Conservation (phyloP, 2,888 invertebrate genomes). For the Hedya salicella region DNA sequence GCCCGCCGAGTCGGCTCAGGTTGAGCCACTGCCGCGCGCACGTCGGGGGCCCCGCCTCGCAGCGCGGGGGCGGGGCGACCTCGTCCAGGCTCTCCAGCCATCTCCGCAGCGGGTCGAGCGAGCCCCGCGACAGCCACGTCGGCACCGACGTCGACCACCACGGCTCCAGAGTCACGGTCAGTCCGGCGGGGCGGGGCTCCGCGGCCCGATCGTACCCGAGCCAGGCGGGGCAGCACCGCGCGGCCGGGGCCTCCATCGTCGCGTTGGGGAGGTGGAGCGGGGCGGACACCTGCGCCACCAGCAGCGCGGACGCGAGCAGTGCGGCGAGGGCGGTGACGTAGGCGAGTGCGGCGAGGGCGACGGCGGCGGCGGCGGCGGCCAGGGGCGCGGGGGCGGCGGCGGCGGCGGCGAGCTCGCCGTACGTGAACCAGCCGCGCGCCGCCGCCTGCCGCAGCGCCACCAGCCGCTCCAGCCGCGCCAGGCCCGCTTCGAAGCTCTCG, state of each 20-base stretch:
- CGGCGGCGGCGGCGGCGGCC: conserved; percentile 45
- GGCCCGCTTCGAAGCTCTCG: conserved; percentile 89
- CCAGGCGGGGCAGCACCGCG: conserved; percentile 68
- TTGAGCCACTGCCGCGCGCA: conserved; percentile 64
- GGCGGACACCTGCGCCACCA: conserved; percentile 51
- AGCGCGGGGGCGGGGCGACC: conserved; percentile 50
- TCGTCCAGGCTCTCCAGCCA: conserved; percentile 70
- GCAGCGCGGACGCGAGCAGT: conserved; percentile 58
- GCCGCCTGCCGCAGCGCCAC: conserved; percentile 90
- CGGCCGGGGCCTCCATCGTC: conserved; percentile 46
- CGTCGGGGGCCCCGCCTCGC: conserved; percentile 34
- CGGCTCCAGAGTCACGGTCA: conserved; percentile 56
- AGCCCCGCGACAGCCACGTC: conserved; percentile 71
- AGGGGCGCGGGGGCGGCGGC: conserved; percentile 71
- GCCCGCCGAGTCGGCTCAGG: conserved; percentile 63
- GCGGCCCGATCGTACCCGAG: conserved; percentile 52
- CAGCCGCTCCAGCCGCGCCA: conserved; percentile 88
- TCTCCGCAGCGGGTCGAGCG: conserved; percentile 69
- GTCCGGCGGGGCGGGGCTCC: conserved; percentile 53
- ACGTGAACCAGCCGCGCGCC: conserved; percentile 92
- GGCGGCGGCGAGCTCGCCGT: conserved; percentile 89
- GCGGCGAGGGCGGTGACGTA: conserved; percentile 53
- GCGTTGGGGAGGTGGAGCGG: conserved; percentile 47
- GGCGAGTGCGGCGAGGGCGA: conserved; percentile 50
- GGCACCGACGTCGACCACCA: conserved; percentile 67